Percentiles rank a stretch among this genome's conserved stretches.
Evolutionary conservation across 92 coral and sea anemone species (phyloP).

Genomic region (Epizoanthus scotinus): DNA sequence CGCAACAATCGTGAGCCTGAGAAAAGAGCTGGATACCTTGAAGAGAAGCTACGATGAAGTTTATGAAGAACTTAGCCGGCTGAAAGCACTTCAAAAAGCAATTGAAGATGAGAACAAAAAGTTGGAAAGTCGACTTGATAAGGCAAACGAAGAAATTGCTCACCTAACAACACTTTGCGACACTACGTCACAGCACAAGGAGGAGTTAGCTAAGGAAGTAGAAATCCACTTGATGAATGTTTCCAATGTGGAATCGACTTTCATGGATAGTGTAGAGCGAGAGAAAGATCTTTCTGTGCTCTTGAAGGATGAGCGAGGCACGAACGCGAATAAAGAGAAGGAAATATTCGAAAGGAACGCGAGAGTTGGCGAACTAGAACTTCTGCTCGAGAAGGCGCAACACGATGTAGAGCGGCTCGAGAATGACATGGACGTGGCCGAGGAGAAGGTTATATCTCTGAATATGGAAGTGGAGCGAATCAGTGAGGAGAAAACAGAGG

Average conservation of each 20-base stretch:
- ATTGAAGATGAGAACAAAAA: slow-evolving; percentile 72
- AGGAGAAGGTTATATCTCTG: slow-evolving; percentile 86
- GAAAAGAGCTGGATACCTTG: slow-evolving; percentile 61
- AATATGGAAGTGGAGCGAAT: slow-evolving; percentile 86
- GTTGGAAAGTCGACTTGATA: slow-evolving; percentile 63
- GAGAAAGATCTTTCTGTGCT: slow-evolving; percentile 63
- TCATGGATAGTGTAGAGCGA: slow-evolving; percentile 65
- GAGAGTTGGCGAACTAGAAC: slow-evolving; percentile 50
- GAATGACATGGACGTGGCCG: slow-evolving; percentile 94
- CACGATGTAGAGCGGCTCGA: slow-evolving; percentile 81
- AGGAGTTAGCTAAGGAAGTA: slow-evolving; percentile 68
- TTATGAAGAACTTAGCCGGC: slow-evolving; percentile 70
- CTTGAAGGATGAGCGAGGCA: slow-evolving; percentile 74
- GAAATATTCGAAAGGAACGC: slow-evolving; percentile 62
- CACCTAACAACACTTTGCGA: slow-evolving; percentile 69
- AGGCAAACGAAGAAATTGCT: slow-evolving; percentile 77
- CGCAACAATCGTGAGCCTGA: slow-evolving; percentile 61
- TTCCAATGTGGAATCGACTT: slow-evolving; percentile 80
- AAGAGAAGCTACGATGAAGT: slow-evolving; percentile 68
- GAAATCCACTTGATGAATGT: slow-evolving; percentile 77
- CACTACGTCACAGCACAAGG: slow-evolving; percentile 65
- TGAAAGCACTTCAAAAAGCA: slow-evolving; percentile 60
- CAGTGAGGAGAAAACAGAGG: slow-evolving; percentile 78
- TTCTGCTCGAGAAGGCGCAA: slow-evolving; percentile 58
- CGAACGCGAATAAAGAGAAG: slow-evolving; percentile 68